Evolutionary conservation across 2,113 vertebrate genomes (phyloP), one percentile per base, ranked within the genome.

Genomic region (Hippocampus barbouri): DNA sequence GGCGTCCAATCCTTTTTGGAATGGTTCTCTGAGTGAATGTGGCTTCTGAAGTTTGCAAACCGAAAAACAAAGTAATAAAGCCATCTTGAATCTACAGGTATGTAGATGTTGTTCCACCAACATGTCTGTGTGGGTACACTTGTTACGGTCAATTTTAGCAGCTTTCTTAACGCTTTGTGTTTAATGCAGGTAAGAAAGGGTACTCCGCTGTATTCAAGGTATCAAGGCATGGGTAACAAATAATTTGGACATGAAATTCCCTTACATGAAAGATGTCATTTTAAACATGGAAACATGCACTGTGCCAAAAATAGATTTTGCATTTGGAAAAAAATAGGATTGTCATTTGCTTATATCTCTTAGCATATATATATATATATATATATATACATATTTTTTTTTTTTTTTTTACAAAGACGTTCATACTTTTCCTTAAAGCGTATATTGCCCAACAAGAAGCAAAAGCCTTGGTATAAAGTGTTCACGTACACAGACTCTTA

Each of bases 281-380:
- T 74, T 66, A 64, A 66, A 86, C 78, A 76, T 62, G 45, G 65
- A 81, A 77, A 68, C 76, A 79, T 73, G 70, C 69, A n/a, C 66
- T 86, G 86, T 91, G 88, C 84, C 14, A 91, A 91, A 93, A 90
- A 92, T 92, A 92, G 75, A 84, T 87, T 90, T 90, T 90, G 82
- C 79, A 85, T 73, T 87, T 49, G 43, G 87, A 85, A 81, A 80
- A 86, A 86, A 80, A 89, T 61, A 87, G 64, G 86, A 91, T 90
- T 91, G 87, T 92, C 90, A 72, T 73, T 76, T 83, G 76, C 67
- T 80, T 82, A 66, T 60, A 60, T 34, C 12, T 54, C 43, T 20
- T 34, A 45, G 75, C 78, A 70, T 64, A 69, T 56, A 75, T 67
- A 64, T 63, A 68, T 30, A 75, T 59, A 77, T 59, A 30, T 4